Conservation (phyloP, 2,888 invertebrate species). For the Malthinus seriepunctatus region DNA sequence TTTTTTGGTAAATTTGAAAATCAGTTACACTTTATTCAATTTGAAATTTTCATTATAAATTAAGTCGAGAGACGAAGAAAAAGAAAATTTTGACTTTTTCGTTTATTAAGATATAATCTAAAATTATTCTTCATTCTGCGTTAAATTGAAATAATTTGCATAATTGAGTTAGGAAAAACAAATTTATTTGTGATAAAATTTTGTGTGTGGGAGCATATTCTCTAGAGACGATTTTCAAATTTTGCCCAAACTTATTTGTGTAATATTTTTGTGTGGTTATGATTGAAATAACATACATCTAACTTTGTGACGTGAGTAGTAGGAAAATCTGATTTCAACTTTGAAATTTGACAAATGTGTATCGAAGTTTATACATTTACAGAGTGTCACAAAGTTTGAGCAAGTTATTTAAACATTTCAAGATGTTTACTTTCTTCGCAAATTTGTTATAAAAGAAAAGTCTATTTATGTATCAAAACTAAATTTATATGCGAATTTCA, state of each 20-base stretch:
- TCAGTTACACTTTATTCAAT: slow-evolving; percentile 39
- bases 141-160: too few relatives aligned
- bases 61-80: too few relatives aligned
- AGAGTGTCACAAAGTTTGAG: slow-evolving; percentile 6
- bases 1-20: slow-evolving; percentile 30
- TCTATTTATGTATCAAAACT: too few relatives aligned
- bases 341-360: slow-evolving; percentile 29
- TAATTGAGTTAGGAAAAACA: not conserved
- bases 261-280: slow-evolving; percentile 17
- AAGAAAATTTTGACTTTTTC: not conserved
- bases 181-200: slow-evolving; percentile 3
- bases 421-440: not conserved
- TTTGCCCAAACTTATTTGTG: slow-evolving; percentile 5
- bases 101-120: too few relatives aligned
- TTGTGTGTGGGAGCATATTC: not conserved
- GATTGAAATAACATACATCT: slow-evolving; percentile 28
- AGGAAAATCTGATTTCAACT: slow-evolving; percentile 29
- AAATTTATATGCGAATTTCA: too few relatives aligned
- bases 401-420: not conserved
- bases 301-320: slow-evolving; percentile 27
- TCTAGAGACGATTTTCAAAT: slow-evolving; percentile 11
- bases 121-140: too few relatives aligned
- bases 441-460: too few relatives aligned
- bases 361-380: slow-evolving; percentile 29
- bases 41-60: slow-evolving; percentile 5